Evolutionary conservation across 2,113 vertebrate genomes (phyloP).

Genomic region (Sterrhoptilus dennistouni): DNA sequence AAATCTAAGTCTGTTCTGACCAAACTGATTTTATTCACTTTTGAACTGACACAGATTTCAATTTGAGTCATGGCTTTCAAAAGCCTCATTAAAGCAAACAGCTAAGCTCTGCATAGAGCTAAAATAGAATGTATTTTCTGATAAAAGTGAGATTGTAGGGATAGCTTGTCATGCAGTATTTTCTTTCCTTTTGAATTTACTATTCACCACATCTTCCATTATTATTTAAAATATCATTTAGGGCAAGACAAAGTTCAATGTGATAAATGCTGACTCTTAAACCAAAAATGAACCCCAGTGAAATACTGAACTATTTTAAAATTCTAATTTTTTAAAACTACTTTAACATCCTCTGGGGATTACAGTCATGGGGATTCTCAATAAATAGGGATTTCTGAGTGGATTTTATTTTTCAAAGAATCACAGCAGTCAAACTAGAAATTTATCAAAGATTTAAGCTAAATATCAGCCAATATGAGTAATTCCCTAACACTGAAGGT

Average conservation of each 20-base stretch:
- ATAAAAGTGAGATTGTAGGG: background rate
- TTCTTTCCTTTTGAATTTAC: background rate
- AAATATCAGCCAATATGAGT: background rate
- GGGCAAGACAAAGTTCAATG: background rate
- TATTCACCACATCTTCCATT: background rate
- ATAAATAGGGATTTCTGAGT: background rate
- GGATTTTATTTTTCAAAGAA: background rate
- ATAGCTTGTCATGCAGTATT: background rate
- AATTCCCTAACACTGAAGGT: background rate
- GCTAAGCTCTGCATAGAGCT: background rate
- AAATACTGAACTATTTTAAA: background rate
- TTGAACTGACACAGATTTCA: background rate
- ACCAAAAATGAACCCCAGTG: background rate
- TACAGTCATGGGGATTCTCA: background rate
- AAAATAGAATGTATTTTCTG: background rate
- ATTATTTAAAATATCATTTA: background rate
- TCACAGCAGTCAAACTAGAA: background rate
- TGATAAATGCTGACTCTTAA: background rate
- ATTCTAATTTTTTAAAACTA: background rate
- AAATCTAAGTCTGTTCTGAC: background rate
- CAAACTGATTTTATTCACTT: slow-evolving; percentile 2
- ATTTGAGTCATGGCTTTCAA: background rate
- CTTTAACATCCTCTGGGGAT: background rate
- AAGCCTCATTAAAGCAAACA: background rate
- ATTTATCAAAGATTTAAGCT: background rate